Evolutionary conservation across 2,888 invertebrate genomes (phyloP), one percentile per base, ranked within the genome.

Genomic region (Smittia aterrima): DNA sequence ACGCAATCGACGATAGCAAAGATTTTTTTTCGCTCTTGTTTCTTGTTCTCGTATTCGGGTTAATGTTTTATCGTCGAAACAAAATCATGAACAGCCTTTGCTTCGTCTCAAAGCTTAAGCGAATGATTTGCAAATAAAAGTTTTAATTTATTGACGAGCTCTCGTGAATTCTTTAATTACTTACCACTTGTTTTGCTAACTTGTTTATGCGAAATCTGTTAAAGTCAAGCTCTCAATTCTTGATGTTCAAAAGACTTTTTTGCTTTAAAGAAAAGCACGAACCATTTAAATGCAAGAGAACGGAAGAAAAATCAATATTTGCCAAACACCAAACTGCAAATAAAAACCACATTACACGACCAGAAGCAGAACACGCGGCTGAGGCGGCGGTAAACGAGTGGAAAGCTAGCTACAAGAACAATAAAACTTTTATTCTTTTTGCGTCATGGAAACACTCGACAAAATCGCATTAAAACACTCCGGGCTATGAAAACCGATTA

Each of bases 391-490:
- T 6, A 64, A 64, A 24, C 16, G 22, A n/a, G 20, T 4, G 25
- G n/a, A 27, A 64, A 2, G 16, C 27, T 4, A 64, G 27, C 27
- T 38, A 66, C 66, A 66, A 75, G 68, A 75, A 75, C 68, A 68
- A 75, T 75, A 68, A 68, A 67, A 75, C 53, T 74, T 67, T 74
- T 74, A 20, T 24, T 74, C 40, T 74, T 66, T 70, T 70, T 70
- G 20, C 72, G 72, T 72, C 72, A 72, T 72, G 27, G 25, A 72
- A 70, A 70, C 72, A 62, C 72, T 38, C 62, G 32, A 66, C 18
- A 64, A 66, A 74, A 74, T 74, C 74, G 74, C 41, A 74, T 74
- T 74, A 74, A 41, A 74, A 74, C 74, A 74, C 74, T 74, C 66
- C 41, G 40, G 66, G 74, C 74, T 47, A 74, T 74, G 41, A 74